phyloP scores from a whole-genome alignment of 1,140 invertebrate species.

The Lepidurus arcticus region DNA sequence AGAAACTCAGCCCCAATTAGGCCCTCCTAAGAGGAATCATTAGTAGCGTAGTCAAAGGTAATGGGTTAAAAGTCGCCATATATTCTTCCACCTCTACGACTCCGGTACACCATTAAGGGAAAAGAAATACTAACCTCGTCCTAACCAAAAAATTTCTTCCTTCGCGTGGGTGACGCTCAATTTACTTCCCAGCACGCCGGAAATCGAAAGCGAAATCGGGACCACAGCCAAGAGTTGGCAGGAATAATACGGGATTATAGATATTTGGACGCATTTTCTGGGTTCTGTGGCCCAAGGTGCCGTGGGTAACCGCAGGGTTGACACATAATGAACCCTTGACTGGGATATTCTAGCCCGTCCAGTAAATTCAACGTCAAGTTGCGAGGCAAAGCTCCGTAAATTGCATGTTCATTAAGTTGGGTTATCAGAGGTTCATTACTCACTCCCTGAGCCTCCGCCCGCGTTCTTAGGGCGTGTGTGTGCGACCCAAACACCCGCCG shows the following conservation, averaged over 20 bases:
- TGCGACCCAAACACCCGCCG: neutral
- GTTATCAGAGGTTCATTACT: constrained; percentile 6
- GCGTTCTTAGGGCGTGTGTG: neutral
- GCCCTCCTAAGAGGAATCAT: neutral
- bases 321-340: neutral
- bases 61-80: neutral
- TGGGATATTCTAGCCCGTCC: neutral
- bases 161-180: neutral
- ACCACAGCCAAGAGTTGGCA: neutral
- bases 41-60: neutral
- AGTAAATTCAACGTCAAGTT: constrained; percentile 4
- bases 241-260: no score
- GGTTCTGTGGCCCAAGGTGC: neutral
- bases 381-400: neutral
- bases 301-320: neutral
- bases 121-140: neutral
- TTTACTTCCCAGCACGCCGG: neutral
- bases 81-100: neutral
- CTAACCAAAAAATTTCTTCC: neutral
- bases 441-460: neutral
- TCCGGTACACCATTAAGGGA: neutral
- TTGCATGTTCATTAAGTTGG: constrained; percentile 19
- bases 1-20: neutral
- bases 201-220: neutral
- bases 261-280: neutral